These are phyloP conservation scores for Drosophila insularis DNA, from an alignment of 1,140 invertebrate species.

Conservation along the genomic window DNA sequence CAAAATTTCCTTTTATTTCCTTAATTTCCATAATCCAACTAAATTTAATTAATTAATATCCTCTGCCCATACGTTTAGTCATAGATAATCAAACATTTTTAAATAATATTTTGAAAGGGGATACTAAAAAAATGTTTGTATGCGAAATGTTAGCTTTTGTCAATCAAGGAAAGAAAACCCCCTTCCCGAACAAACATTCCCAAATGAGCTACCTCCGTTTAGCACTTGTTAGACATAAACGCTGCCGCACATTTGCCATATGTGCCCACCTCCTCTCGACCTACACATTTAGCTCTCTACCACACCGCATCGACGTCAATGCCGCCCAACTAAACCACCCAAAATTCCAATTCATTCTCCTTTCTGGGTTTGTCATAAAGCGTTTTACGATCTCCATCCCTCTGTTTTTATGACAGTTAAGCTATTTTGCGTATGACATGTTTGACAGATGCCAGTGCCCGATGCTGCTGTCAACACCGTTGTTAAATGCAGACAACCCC, in stretches of 20 bases:
- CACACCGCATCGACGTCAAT: not conserved
- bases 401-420: slow-evolving; percentile 78
- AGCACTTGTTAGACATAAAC: slow-evolving; percentile 62
- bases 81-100: not conserved
- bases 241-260: slow-evolving; percentile 62
- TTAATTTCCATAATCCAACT: too few species aligned
- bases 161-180: not conserved
- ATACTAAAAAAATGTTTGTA: not conserved
- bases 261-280: slow-evolving; percentile 24
- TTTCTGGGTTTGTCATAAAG: slow-evolving; percentile 60
- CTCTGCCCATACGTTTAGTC: too few species aligned
- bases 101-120: too few species aligned
- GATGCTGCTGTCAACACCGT: slow-evolving; percentile 60
- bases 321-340: not conserved
- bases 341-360: slow-evolving; percentile 7
- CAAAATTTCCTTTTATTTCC: too few species aligned
- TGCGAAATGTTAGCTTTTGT: not conserved
- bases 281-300: not conserved
- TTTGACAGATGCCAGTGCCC: slow-evolving; percentile 72
- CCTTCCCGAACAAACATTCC: not conserved
- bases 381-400: slow-evolving; percentile 65
- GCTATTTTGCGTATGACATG: slow-evolving; percentile 80
- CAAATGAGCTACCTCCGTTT: not conserved
- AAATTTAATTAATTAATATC: too few species aligned
- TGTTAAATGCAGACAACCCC: slow-evolving; percentile 54